Base-by-base conservation (phyloP, 2,797 vertebrate species). In the Sciaenops ocellatus region DNA sequence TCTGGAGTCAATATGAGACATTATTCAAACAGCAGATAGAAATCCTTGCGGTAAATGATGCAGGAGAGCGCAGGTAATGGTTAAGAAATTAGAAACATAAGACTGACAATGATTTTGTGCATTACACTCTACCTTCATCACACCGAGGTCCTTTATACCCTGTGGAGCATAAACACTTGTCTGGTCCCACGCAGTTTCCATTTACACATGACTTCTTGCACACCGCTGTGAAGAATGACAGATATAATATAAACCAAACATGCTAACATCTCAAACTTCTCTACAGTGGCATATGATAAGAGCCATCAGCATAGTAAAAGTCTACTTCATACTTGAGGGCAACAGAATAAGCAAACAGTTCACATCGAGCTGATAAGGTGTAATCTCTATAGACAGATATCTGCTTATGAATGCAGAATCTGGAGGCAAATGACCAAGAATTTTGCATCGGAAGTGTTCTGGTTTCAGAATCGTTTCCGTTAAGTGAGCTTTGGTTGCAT, bases 1-100 rank as follows among this genome's bases (percentile, higher is more conserved):
- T 95, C 95, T 95, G 90, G 85, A 92, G 83, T 77, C 83, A 85
- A 94, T 87, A 90, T 52, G 71, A 87, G 81, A 91, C 72, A 79
- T 79, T 76, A 72, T 87, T 92, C 57, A 80, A 66, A 80, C 74
- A 61, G 78, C 24, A 75, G 77, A 89, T 76, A 81, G 65, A 85
- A 84, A 82, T 78, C 76, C 74, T 88, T 60, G 61, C 16, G 34
- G 73, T 81, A 85, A 90, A 85, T 81, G 77, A 89, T 75, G 72
- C 84, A 73, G 81, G 76, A 51, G 76, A 78, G 73, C n/a, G 62
- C 84, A 82, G 80, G 83, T 87, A 89, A 86, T 76, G 65, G 80
- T 72, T 79, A 69, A 81, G 72, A 83, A 85, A 89, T 81, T 69
- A 73, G 75, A 83, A 88, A 78, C 76, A 79, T 46, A 22, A 79